Evolutionary conservation across 2,888 invertebrate genomes (phyloP).

Genomic region (Bellardia bayeri): DNA sequence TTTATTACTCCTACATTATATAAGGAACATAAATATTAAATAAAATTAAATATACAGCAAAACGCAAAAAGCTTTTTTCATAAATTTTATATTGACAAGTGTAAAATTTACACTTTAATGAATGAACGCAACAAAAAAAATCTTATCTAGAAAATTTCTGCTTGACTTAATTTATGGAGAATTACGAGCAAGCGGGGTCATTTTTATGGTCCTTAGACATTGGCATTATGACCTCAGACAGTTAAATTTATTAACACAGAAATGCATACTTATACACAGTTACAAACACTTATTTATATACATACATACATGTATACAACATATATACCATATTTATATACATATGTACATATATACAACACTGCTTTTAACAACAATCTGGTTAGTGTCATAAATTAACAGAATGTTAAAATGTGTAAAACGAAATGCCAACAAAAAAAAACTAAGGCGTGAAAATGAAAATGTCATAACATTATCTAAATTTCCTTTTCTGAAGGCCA

Average conservation of each 20-base stretch:
- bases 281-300: background rate
- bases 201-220: constrained; percentile 44
- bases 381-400: constrained; percentile 79
- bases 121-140: constrained; percentile 42
- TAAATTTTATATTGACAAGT: constrained; percentile 59
- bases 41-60: background rate
- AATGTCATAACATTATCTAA: constrained; percentile 80
- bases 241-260: constrained; percentile 37
- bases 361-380: constrained; percentile 41
- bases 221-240: constrained; percentile 52
- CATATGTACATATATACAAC: background rate
- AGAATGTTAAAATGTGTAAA: constrained; percentile 70
- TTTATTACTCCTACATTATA: constrained; percentile 10
- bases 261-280: background rate
- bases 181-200: constrained; percentile 50
- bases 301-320: background rate
- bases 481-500: constrained; percentile 78
- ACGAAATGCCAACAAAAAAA: background rate
- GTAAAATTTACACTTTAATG: constrained; percentile 67
- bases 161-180: constrained; percentile 63
- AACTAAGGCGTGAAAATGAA: constrained; percentile 32
- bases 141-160: constrained; percentile 67
- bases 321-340: background rate
- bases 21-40: constrained; percentile 45
- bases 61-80: constrained; percentile 16